Evolutionary conservation across 2,888 invertebrate genomes (phyloP).

Genomic region (Tipula unca): DNA sequence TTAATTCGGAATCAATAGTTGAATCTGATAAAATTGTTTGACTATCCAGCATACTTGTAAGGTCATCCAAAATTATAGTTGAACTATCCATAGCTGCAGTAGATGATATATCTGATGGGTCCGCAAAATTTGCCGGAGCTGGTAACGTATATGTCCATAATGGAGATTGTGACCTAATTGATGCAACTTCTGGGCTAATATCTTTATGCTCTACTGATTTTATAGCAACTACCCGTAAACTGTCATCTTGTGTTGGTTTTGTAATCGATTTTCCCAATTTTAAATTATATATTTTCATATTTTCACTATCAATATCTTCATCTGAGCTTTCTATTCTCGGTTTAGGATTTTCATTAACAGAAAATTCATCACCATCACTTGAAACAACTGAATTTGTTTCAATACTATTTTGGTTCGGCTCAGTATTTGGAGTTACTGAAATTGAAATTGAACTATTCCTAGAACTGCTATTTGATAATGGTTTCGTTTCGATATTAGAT

Average conservation of each 20-base stretch:
- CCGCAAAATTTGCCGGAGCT: slow-evolving; percentile 38
- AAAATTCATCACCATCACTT: background rate
- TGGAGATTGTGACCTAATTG: slow-evolving; percentile 24
- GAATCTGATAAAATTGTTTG: slow-evolving; percentile 22
- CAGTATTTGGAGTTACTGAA: background rate
- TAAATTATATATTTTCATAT: slow-evolving; percentile 39
- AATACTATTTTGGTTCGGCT: background rate
- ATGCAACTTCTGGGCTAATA: background rate
- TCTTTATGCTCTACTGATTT: background rate
- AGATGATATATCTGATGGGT: slow-evolving; percentile 24
- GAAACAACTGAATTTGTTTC: background rate
- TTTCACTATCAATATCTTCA: slow-evolving; percentile 31
- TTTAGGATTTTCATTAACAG: background rate
- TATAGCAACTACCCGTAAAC: background rate
- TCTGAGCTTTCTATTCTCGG: slow-evolving; percentile 33
- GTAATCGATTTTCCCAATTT: slow-evolving; percentile 37
- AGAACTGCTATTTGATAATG: background rate
- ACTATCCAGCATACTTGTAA: slow-evolving; percentile 14
- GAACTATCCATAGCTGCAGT: background rate
- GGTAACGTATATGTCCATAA: slow-evolving; percentile 31
- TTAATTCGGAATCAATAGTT: slow-evolving; percentile 14
- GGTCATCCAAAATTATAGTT: background rate
- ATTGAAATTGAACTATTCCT: slow-evolving; percentile 9
- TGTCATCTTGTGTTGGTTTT: slow-evolving; percentile 21
- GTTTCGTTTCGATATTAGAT: background rate